Conservation (phyloP, 2,888 invertebrate genomes). For the Amblyjoppa fuscipennis region DNA sequence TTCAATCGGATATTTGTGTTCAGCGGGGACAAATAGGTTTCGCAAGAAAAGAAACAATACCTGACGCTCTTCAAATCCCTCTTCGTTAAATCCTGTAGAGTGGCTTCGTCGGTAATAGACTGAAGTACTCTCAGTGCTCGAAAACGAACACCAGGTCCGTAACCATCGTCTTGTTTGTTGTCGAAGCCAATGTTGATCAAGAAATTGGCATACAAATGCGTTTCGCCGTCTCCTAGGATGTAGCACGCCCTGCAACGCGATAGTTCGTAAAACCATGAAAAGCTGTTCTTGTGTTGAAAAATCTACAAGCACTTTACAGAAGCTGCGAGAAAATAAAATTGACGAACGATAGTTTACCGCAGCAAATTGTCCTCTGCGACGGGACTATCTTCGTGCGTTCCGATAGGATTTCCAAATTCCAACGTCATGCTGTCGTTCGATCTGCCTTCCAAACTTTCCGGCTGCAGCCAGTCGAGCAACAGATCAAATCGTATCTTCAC, state of each 20-base stretch:
- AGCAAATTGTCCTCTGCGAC: constrained; percentile 76
- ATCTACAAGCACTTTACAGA: not conserved
- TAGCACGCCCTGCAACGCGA: constrained; percentile 81
- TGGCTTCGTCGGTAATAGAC: constrained; percentile 75
- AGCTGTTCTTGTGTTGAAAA: not conserved
- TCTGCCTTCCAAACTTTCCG: constrained; percentile 70
- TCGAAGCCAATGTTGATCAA: constrained; percentile 80
- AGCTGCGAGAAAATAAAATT: not conserved
- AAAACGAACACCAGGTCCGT: constrained; percentile 78
- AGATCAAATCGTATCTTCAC: constrained; percentile 82
- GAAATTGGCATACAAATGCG: constrained; percentile 77
- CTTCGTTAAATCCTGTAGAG: constrained; percentile 79
- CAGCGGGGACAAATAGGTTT: not conserved
- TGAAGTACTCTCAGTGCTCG: constrained; percentile 82
- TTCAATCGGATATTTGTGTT: not conserved
- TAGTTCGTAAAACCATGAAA: constrained; percentile 1
- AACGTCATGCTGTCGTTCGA: constrained; percentile 77
- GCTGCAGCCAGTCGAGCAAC: constrained; percentile 83
- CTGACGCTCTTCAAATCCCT: constrained; percentile 75
- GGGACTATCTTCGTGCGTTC: constrained; percentile 62
- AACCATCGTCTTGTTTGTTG: constrained; percentile 70
- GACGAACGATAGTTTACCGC: constrained; percentile 69
- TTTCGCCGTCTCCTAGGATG: constrained; percentile 79
- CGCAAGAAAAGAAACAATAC: constrained; percentile 69
- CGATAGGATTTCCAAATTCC: constrained; percentile 63